A percentile compares a stretch with the other conserved stretches of the same genome.
These are phyloP conservation scores for Candidula unifasciata DNA, from an alignment of 2,888 invertebrate genomes.

Conservation along the genomic window DNA sequence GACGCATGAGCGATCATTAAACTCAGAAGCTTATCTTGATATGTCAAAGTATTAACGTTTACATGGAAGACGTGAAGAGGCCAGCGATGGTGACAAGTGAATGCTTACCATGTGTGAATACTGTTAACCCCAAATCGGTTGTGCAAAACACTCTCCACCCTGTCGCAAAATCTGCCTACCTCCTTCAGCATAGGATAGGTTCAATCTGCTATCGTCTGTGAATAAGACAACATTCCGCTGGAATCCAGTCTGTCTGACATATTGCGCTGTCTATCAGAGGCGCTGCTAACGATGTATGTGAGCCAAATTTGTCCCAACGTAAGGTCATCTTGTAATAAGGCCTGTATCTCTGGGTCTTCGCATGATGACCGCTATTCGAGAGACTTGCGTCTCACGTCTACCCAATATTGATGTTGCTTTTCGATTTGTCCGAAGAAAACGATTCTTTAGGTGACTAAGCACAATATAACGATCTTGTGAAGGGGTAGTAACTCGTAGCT, in stretches of 20 bases:
- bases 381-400: not conserved
- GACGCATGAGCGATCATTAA: not conserved
- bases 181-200: conserved; percentile 18
- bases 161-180: not conserved
- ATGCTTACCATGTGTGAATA: conserved; percentile 11
- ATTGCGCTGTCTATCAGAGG: not conserved
- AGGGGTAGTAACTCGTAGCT: not conserved
- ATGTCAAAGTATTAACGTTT: conserved; percentile 3
- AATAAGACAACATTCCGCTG: not conserved
- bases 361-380: not conserved
- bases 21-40: not conserved
- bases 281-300: too few species aligned
- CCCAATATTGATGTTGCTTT: not conserved
- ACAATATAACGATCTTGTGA: conserved; percentile 4
- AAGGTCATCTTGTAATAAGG: not conserved
- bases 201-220: conserved; percentile 14
- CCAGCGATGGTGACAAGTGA: conserved; percentile 18
- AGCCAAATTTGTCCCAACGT: not conserved
- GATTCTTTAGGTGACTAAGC: conserved; percentile 4
- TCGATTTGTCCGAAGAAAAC: not conserved
- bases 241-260: not conserved
- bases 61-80: not conserved
- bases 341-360: not conserved
- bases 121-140: conserved; percentile 15
- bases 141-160: conserved; percentile 14